phyloP scores from a whole-genome alignment of 2,113 vertebrate genomes.

The Cinclus cinclus region DNA sequence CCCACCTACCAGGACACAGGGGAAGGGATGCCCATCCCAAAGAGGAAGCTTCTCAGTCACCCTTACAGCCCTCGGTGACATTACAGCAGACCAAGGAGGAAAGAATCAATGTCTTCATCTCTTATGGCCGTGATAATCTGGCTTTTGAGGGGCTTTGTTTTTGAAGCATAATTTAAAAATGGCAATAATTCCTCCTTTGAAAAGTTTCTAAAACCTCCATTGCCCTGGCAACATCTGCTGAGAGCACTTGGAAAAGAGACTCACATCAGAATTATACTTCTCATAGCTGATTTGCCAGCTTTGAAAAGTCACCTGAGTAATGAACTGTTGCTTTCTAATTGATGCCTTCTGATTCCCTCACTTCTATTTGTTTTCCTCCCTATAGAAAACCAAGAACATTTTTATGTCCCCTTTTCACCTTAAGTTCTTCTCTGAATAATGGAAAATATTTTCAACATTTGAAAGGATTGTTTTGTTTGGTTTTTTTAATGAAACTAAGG shows the following conservation, averaged over 20 bases:
- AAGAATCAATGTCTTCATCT: not conserved
- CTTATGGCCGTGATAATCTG: not conserved
- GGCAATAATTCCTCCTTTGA: not conserved
- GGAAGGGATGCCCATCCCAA: not conserved
- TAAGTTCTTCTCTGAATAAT: not conserved
- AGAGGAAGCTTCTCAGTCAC: not conserved
- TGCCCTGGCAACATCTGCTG: conserved; percentile 36
- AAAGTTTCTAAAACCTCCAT: conserved; percentile 24
- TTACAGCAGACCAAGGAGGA: not conserved
- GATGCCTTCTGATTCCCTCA: conserved; percentile 13
- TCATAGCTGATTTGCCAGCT: conserved; percentile 40
- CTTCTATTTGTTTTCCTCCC: not conserved
- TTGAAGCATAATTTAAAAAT: not conserved
- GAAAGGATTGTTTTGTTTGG: not conserved
- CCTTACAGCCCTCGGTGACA: not conserved
- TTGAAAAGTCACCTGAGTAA: conserved; percentile 52
- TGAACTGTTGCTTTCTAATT: conserved; percentile 18
- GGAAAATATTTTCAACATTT: not conserved
- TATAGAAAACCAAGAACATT: not conserved
- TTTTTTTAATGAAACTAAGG: not conserved
- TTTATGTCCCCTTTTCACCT: not conserved
- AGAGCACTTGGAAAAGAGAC: conserved; percentile 23
- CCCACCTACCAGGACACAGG: rapidly evolving
- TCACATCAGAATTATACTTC: conserved; percentile 28
- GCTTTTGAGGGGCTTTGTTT: not conserved